These are phyloP conservation scores for Nasonia vitripennis DNA, from an alignment of 1,140 invertebrate genomes.

Conservation along the genomic window DNA sequence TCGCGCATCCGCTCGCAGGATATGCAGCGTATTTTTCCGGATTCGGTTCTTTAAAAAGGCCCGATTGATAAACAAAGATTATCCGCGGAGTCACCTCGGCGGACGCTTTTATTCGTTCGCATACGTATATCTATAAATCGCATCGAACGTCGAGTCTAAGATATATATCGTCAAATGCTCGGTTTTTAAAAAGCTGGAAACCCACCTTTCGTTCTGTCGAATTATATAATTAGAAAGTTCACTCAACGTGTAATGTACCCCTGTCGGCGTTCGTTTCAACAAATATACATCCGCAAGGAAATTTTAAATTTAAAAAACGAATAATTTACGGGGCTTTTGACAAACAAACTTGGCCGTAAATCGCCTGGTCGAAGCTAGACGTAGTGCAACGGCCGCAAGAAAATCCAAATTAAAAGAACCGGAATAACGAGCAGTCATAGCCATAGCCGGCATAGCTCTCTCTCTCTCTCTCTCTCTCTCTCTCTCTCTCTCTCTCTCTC, in stretches of 20 bases:
- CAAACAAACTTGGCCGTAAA: neutral
- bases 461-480: too few relatives aligned
- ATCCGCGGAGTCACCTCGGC: too few relatives aligned
- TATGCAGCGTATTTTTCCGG: neutral
- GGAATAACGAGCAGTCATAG: conserved; percentile 22
- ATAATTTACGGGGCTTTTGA: neutral
- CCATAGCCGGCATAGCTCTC: conserved; percentile 7
- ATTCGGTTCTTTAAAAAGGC: neutral
- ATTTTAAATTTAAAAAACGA: neutral
- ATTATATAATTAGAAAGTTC: too few relatives aligned
- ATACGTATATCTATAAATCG: too few relatives aligned
- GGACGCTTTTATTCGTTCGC: too few relatives aligned
- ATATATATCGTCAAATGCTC: too few relatives aligned
- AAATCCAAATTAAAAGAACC: conserved; percentile 47
- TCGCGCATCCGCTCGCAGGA: neutral
- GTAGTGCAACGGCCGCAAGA: conserved; percentile 37
- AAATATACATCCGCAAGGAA: neutral
- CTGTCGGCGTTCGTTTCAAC: neutral
- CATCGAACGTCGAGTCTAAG: too few relatives aligned
- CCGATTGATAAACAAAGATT: neutral
- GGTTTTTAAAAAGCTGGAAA: too few relatives aligned
- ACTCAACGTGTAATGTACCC: too few relatives aligned
- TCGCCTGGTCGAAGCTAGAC: neutral
- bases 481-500: too few relatives aligned
- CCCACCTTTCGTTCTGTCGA: too few relatives aligned